These are phyloP conservation scores for Heterotis niloticus DNA, from an alignment of 2,113 vertebrate genomes.

Conservation along the genomic window DNA sequence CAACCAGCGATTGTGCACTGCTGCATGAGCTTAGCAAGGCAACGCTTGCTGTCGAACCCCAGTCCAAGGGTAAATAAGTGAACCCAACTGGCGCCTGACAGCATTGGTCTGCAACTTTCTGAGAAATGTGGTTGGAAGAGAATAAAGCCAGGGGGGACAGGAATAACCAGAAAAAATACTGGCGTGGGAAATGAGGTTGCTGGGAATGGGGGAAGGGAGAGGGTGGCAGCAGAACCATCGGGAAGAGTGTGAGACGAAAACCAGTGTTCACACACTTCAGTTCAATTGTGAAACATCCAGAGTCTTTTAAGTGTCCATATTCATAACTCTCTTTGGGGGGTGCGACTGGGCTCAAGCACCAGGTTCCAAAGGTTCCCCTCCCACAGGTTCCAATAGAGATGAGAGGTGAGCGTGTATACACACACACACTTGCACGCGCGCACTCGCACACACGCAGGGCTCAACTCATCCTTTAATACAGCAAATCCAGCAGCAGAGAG, in stretches of 20 bases:
- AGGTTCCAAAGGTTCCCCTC: too few relatives aligned
- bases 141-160: constrained; percentile 38
- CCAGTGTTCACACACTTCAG: not conserved
- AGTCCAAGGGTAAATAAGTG: not conserved
- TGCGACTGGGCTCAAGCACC: not conserved
- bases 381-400: too few relatives aligned
- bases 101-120: constrained; percentile 44
- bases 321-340: not conserved
- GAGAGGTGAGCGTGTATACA: too few relatives aligned
- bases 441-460: too few relatives aligned
- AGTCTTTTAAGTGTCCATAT: constrained; percentile 13
- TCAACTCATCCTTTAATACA: too few relatives aligned
- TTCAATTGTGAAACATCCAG: not conserved
- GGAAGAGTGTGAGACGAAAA: constrained; percentile 6
- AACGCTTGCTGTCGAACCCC: not conserved
- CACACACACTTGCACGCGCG: too few relatives aligned
- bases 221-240: not conserved
- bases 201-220: constrained; percentile 21
- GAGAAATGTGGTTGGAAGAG: constrained; percentile 39
- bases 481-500: not conserved
- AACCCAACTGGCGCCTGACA: constrained; percentile 30
- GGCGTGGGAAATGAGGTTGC: constrained; percentile 26
- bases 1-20: constrained; percentile 5
- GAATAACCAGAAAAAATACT: constrained; percentile 22
- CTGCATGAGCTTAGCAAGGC: constrained; percentile 8